These are phyloP conservation scores for Paraescarpia echinospica DNA, from an alignment of 1,140 invertebrate species.

Conservation along the genomic window DNA sequence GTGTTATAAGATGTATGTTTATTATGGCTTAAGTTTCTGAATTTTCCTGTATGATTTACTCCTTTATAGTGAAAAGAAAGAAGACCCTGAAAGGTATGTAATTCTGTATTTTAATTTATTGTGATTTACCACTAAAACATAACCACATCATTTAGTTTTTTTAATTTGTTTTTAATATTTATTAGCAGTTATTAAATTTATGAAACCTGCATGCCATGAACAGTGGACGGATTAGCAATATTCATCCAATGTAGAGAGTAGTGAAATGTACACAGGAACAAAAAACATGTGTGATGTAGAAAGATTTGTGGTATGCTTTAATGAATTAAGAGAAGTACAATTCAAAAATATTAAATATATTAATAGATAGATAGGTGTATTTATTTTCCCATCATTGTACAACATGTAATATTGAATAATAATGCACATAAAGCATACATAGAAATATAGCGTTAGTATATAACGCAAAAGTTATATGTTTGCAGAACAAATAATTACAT, in stretches of 20 bases:
- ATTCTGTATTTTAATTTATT: conserved; percentile 11
- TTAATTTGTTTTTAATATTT: not conserved
- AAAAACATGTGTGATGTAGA: not conserved
- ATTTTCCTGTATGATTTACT: conserved; percentile 15
- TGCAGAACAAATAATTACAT: not conserved
- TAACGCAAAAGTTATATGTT: not conserved
- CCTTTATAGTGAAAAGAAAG: conserved; percentile 34
- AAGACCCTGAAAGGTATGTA: conserved; percentile 37
- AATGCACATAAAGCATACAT: too few species aligned
- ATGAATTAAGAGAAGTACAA: too few species aligned
- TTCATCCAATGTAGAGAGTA: not conserved
- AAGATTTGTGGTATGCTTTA: not conserved
- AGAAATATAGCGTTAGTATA: too few species aligned
- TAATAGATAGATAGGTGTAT: too few species aligned
- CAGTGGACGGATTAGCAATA: not conserved
- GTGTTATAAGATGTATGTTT: not conserved
- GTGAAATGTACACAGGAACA: not conserved
- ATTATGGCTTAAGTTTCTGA: not conserved
- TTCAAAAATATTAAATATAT: too few species aligned
- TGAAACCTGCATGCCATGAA: not conserved
- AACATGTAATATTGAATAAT: too few species aligned
- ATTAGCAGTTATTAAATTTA: not conserved
- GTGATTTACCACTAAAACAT: not conserved
- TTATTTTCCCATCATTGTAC: too few species aligned
- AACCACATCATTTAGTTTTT: not conserved